Base-by-base conservation (phyloP, 2,888 invertebrate genomes). In the Theristus sp. region DNA sequence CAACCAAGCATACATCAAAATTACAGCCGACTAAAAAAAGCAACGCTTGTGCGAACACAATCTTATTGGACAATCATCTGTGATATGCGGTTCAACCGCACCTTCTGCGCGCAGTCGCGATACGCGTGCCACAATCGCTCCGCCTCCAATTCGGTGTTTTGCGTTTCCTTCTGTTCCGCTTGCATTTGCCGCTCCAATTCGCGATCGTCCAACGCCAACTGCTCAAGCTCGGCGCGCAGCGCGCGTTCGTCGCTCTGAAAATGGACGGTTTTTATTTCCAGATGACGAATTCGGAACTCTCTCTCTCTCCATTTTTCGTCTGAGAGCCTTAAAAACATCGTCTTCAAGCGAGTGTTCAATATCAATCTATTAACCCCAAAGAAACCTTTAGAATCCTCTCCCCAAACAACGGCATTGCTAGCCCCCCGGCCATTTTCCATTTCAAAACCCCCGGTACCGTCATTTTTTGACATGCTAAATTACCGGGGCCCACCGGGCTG, bases 61-160 rank as follows among this genome's bases (percentile, higher is more conserved):
- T 26, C 17, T 58, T 57, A 38, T 46, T 22, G 46, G 38, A 20
- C 57, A 38, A 25, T 46, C 57, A 46, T 57, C n/a, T 57, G 38
- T 17, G 24, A 38, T 28, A 24, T 25, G 17, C 52, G 25, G 6
- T 20, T 22, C n/a, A 25, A 2, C 24, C 56, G 17, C n/a, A 46
- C 47, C 47, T 57, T 38, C 26, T 26, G 6, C 6, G 1, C 3
- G 27, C 20, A 30, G 30, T 71, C 68, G 20, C 71, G 52, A 59
- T 69, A 67, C 10, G 58, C 57, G n/a, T 61, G 59, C 67, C 71
- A 71, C 30, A 69, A 61, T 20, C 62, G 58, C 31, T 64, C 66
- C 28, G 69, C 66, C 28, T 65, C 65, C 22, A 65, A 66, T 2
- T 38, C 56, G 26, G 62, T 59, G 30, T 59, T 53, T 28, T 63